A percentile compares a stretch with the other conserved stretches of the same genome.
Evolutionary conservation across 2,113 vertebrate genomes (phyloP).

Genomic region (Platysteira castanea): DNA sequence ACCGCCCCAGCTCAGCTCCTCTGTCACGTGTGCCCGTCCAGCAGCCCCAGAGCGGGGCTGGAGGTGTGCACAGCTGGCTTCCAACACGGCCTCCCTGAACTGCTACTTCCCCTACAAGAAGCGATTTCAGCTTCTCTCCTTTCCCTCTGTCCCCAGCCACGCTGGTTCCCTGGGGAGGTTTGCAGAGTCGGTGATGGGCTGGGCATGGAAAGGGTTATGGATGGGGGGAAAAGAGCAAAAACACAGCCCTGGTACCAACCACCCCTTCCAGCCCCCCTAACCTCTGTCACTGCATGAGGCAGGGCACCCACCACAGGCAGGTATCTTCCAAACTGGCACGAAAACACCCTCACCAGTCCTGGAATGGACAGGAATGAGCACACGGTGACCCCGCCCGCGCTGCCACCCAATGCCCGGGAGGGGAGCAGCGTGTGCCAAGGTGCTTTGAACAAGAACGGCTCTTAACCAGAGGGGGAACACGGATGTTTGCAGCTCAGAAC

Average conservation of each 20-base stretch:
- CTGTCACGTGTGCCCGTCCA: fast-evolving
- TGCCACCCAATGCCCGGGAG: not conserved
- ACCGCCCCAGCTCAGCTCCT: not conserved
- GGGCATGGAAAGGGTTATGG: not conserved
- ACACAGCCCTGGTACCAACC: not conserved
- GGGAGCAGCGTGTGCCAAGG: not conserved
- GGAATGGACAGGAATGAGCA: not conserved
- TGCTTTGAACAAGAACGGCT: not conserved
- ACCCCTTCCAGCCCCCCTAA: not conserved
- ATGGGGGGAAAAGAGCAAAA: not conserved
- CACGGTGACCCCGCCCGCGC: not conserved
- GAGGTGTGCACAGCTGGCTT: not conserved
- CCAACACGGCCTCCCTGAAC: not conserved
- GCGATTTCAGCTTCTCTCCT: not conserved
- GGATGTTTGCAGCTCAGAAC: not conserved
- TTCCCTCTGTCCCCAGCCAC: not conserved
- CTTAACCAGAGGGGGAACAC: not conserved
- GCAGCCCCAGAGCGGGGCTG: not conserved
- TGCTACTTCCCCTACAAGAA: not conserved
- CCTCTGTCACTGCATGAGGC: not conserved
- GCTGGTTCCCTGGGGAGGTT: fast-evolving
- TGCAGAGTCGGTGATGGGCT: not conserved
- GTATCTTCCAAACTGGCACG: too few relatives aligned
- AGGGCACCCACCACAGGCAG: not conserved
- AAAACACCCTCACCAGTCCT: too few relatives aligned